Conservation (phyloP, 2,888 invertebrate genomes). For the Trichogramma dendrolimi region DNA sequence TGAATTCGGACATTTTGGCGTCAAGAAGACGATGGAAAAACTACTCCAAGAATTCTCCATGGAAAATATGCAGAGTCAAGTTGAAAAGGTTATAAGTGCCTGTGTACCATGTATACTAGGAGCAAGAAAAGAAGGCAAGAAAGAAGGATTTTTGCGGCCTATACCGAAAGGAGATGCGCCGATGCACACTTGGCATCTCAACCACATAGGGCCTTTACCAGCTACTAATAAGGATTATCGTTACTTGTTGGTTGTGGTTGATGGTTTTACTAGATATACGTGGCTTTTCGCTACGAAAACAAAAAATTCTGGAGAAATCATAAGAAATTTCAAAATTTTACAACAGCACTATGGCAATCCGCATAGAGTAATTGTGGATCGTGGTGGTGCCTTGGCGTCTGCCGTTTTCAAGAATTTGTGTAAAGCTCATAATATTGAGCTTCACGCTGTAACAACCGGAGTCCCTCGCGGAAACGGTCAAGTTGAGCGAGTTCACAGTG, state of each 20-base stretch:
- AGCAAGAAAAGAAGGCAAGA: neutral
- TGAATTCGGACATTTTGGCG: too few species aligned
- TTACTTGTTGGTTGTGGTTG: neutral
- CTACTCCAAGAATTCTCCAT: too few species aligned
- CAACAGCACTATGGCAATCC: neutral
- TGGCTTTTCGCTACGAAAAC: neutral
- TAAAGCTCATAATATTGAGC: too few species aligned
- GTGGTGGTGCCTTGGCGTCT: too few species aligned
- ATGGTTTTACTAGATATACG: neutral
- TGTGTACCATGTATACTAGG: neutral
- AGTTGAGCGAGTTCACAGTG: neutral
- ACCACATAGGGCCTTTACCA: neutral
- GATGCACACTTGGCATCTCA: neutral
- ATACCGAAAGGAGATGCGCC: neutral
- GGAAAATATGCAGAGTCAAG: too few species aligned
- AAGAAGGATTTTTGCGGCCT: neutral
- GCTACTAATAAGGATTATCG: neutral
- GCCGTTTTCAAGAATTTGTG: too few species aligned
- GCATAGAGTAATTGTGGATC: too few species aligned
- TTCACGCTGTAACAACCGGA: too few species aligned
- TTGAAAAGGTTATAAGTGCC: too few species aligned
- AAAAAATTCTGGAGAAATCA: neutral
- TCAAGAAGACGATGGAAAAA: too few species aligned
- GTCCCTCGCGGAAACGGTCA: neutral
- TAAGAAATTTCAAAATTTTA: neutral